phyloP scores from a whole-genome alignment of 1,140 invertebrate species.

The Zaprionus tsacasi region DNA sequence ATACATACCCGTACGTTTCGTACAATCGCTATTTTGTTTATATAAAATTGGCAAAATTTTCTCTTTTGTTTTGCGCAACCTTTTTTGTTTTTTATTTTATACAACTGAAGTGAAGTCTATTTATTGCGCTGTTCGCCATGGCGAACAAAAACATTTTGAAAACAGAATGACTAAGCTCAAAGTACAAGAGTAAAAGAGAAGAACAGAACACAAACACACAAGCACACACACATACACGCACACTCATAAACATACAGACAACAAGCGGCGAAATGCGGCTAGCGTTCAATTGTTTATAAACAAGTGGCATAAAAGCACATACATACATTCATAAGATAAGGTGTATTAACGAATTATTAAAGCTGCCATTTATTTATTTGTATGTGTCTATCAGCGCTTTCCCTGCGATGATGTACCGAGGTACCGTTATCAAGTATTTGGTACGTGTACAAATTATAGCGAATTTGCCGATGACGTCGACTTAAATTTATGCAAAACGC shows the following conservation, averaged over 20 bases:
- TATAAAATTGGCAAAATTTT: constrained; percentile 51
- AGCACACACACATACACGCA: not conserved
- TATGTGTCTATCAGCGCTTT: not conserved
- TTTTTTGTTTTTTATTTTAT: constrained; percentile 45
- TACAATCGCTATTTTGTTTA: constrained; percentile 34
- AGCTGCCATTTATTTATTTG: constrained; percentile 10
- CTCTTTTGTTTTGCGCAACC: constrained; percentile 61
- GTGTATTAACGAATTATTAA: constrained; percentile 41
- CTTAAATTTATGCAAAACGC: constrained; percentile 73
- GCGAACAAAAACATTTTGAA: constrained; percentile 48
- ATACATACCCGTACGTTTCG: not conserved
- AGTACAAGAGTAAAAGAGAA: constrained; percentile 54
- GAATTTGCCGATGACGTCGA: constrained; percentile 36
- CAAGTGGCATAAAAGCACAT: constrained; percentile 13
- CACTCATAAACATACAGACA: constrained; percentile 5
- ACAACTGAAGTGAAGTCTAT: constrained; percentile 44
- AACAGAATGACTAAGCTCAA: constrained; percentile 72
- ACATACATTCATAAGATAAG: constrained; percentile 33
- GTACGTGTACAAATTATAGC: constrained; percentile 42
- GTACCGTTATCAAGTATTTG: constrained; percentile 52
- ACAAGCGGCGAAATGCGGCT: not conserved
- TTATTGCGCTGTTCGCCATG: constrained; percentile 61
- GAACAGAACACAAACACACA: constrained; percentile 13
- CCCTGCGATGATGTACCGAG: constrained; percentile 9
- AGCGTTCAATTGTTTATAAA: constrained; percentile 56